phyloP scores from a whole-genome alignment of 2,797 vertebrate genomes.

The Crocodylus rhombifer region DNA sequence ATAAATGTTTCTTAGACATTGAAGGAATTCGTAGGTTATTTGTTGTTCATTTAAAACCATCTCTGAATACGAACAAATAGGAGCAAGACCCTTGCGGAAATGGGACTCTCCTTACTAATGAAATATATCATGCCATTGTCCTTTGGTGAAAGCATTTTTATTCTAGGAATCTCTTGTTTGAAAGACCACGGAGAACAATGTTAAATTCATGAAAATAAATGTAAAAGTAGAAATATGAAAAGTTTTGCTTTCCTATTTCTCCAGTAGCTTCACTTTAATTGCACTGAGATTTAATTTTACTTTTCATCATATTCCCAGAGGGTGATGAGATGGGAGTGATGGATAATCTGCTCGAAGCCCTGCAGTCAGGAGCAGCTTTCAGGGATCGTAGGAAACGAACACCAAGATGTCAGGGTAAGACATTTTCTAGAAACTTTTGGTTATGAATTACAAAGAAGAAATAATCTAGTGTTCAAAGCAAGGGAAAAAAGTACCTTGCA shows the following conservation, averaged over 20 bases:
- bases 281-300: constrained; percentile 58
- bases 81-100: not conserved
- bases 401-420: constrained; percentile 88
- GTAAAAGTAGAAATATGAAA: no score
- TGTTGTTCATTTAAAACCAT: not conserved
- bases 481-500: not conserved
- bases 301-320: constrained; percentile 83
- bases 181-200: not conserved
- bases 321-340: constrained; percentile 98
- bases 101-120: not conserved
- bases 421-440: rapidly evolving
- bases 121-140: not conserved
- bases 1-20: constrained; percentile 33
- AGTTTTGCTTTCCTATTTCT: constrained; percentile 6
- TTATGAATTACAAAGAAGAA: rapidly evolving
- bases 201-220: not conserved
- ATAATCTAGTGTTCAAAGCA: not conserved
- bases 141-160: not conserved
- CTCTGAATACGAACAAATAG: not conserved
- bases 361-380: constrained; percentile 97
- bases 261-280: constrained; percentile 57
- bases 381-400: constrained; percentile 95
- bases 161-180: not conserved
- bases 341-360: constrained; percentile 97
- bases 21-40: not conserved